These are phyloP conservation scores for Macroramphosus scolopax DNA, from an alignment of 2,797 vertebrate species.

Conservation along the genomic window DNA sequence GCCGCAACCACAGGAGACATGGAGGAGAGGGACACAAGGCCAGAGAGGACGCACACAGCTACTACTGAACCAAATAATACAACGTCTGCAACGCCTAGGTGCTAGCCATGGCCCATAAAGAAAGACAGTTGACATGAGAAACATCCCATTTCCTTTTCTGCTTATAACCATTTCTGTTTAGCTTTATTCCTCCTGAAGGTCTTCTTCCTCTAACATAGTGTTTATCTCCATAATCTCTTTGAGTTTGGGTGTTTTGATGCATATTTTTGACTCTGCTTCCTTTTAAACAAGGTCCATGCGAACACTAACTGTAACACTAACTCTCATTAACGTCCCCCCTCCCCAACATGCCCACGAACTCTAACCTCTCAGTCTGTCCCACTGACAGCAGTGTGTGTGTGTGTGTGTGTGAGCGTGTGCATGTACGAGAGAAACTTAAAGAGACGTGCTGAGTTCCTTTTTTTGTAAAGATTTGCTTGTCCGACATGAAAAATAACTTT, in stretches of 20 bases:
- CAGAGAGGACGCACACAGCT: conserved; percentile 70
- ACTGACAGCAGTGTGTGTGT: conserved; percentile 35
- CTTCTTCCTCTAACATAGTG: conserved; percentile 36
- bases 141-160: conserved; percentile 13
- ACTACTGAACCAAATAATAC: conserved; percentile 75
- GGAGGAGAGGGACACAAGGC: conserved; percentile 73
- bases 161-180: conserved; percentile 52
- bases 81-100: conserved; percentile 55
- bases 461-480: conserved; percentile 44
- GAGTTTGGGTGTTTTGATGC: conserved; percentile 42
- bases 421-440: conserved; percentile 50
- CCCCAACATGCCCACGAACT: conserved; percentile 33
- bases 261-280: conserved; percentile 23
- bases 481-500: conserved; percentile 40
- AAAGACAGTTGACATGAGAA: conserved; percentile 53
- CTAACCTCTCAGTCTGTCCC: conserved; percentile 28
- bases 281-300: conserved; percentile 63
- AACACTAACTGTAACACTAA: conserved; percentile 67
- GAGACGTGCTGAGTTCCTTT: conserved; percentile 40
- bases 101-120: conserved; percentile 56
- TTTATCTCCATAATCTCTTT: conserved; percentile 16
- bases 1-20: conserved; percentile 81
- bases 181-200: conserved; percentile 34
- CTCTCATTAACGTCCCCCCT: conserved; percentile 28
- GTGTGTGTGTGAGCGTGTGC: conserved; percentile 52